These are phyloP conservation scores for Anagyrus pseudococci DNA, from an alignment of 2,888 invertebrate genomes.

Conservation along the genomic window DNA sequence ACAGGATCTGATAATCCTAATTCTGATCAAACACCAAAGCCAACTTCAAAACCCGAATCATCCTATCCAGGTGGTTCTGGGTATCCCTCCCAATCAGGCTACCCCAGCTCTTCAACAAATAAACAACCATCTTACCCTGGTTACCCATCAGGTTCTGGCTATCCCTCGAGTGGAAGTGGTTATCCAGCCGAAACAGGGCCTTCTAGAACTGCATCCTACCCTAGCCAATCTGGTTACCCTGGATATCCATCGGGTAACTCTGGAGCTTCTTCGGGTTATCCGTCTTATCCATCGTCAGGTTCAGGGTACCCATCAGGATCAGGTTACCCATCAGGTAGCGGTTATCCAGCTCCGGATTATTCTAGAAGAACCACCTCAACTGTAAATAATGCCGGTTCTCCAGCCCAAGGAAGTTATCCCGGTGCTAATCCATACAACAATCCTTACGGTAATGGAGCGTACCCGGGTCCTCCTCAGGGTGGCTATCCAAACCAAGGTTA, in stretches of 20 bases:
- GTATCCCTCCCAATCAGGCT: constrained; percentile 34
- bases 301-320: constrained; percentile 37
- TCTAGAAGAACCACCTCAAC: constrained; percentile 41
- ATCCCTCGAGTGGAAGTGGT: constrained; percentile 27
- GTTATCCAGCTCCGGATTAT: constrained; percentile 20
- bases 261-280: constrained; percentile 30
- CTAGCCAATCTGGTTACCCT: constrained; percentile 24
- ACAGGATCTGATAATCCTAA: constrained; percentile 9
- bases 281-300: constrained; percentile 28
- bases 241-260: constrained; percentile 18
- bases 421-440: constrained; percentile 38
- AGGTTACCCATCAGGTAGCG: constrained; percentile 18
- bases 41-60: not conserved
- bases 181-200: constrained; percentile 17
- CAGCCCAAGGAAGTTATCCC: constrained; percentile 35
- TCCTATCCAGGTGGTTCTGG: constrained; percentile 26
- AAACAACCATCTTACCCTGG: too few species aligned
- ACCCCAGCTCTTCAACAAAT: constrained; percentile 9
- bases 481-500: constrained; percentile 30
- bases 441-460: constrained; percentile 24
- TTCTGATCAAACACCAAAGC: not conserved
- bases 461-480: constrained; percentile 37
- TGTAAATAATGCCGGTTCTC: constrained; percentile 43
- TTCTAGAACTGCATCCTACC: not conserved
- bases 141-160: constrained; percentile 13